Base-by-base conservation (phyloP, 92 coral and sea anemone genomes). In the Siderastrea siderea region DNA sequence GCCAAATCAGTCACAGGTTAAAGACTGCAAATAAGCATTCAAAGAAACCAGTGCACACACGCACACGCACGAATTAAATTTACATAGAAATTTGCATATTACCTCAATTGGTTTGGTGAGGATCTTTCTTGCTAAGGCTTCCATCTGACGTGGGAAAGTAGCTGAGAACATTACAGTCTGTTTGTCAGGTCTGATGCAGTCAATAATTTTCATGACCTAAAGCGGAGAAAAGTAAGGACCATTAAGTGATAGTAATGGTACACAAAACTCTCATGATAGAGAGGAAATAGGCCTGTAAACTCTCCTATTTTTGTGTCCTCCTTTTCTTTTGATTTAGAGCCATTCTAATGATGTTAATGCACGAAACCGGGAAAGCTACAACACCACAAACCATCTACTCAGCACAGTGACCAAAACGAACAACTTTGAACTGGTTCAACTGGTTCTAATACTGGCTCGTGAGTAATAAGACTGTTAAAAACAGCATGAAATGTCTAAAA, bases 81-180 rank as follows among this genome's bases (percentile, higher is more conserved):
- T 26, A 26, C 57, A 53, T 53, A 1, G 7, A 2, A 5, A 53
- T 53, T 10, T 6, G 57, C 10, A 53, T 38, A 17, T 82, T 75
- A 94, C 96, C 89, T 97, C 99, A 9, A 97, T 58, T 47, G 99
- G 99, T 86, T 92, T 95, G 62, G 77, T 86, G 6, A 97, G 98
- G 68, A 95, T 97, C 82, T 95, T 94, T 59, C 99, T 89, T 3
- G 99, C 99, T 16, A 97, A 88, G 47, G 98, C 92, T 80, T 97
- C 99, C 99, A 97, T 97, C 80, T 97, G 99, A 43, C 99, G 96
- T 6, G 98, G 98, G 78, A 97, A 97, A 2, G 99, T 97, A 14
- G 99, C 99, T 5, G 99, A 97, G 68, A 97, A 97, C 92, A 97
- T 87, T 69, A 97, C 98, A 14, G 96, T 97, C 93, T 97, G 99